These are phyloP conservation scores for Crypturellus undulatus DNA, from an alignment of 2,113 vertebrate genomes.

Conservation along the genomic window DNA sequence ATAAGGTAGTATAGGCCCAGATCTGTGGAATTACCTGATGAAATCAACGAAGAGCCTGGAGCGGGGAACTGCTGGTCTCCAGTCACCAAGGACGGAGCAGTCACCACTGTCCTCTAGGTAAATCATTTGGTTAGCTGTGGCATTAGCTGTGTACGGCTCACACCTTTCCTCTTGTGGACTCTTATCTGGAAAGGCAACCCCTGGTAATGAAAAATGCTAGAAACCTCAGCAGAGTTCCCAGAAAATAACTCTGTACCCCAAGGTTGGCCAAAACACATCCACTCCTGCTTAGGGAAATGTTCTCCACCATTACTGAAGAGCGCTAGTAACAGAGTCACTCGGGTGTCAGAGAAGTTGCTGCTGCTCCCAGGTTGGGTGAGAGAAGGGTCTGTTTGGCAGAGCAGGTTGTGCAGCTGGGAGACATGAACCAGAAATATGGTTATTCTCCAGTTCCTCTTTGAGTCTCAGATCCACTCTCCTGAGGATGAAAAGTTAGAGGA, in stretches of 20 bases:
- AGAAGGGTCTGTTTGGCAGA: not conserved
- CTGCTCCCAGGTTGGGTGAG: not conserved
- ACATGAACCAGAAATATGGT: not conserved
- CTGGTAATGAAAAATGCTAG: not conserved
- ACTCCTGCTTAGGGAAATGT: fast-evolving
- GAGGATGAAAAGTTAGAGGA: not conserved
- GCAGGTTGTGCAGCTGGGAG: not conserved
- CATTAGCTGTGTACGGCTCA: fast-evolving
- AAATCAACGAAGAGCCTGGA: not conserved
- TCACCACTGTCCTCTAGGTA: not conserved
- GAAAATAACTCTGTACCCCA: not conserved
- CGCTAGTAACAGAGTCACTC: no score
- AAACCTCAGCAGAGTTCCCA: not conserved
- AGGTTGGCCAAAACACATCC: fast-evolving
- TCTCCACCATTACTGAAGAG: not conserved
- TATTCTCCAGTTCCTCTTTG: not conserved
- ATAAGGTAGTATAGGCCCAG: not conserved
- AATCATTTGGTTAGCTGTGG: not conserved
- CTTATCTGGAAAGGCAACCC: not conserved
- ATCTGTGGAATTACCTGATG: not conserved
- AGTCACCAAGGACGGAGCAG: not conserved
- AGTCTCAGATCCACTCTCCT: not conserved
- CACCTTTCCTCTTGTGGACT: fast-evolving
- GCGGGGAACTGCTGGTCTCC: not conserved
- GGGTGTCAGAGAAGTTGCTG: not conserved